These are phyloP conservation scores for Hirtodrosophila confusa DNA, from an alignment of 2,888 invertebrate genomes.

Conservation along the genomic window DNA sequence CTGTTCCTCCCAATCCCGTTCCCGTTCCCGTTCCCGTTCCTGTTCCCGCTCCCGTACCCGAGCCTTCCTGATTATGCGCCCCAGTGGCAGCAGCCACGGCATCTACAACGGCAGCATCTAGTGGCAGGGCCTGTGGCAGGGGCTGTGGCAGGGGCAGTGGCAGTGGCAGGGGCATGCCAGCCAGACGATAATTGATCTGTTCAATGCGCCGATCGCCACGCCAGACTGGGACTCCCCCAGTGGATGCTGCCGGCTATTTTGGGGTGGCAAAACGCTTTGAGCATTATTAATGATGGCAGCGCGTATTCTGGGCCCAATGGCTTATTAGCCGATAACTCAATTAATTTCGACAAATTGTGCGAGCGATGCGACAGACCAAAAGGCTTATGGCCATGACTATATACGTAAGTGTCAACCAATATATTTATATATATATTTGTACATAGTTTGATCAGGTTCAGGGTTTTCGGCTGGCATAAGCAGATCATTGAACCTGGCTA, in stretches of 20 bases:
- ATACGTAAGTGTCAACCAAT: too few relatives aligned
- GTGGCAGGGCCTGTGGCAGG: conserved; percentile 21
- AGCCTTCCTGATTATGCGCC: conserved; percentile 54
- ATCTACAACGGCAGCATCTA: conserved; percentile 7
- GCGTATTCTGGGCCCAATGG: conserved; percentile 49
- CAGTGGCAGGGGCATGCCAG: conserved; percentile 8
- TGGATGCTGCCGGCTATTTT: conserved; percentile 40
- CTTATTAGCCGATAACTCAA: conserved; percentile 76
- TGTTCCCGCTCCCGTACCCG: not conserved
- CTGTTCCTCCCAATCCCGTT: conserved; percentile 14
- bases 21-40: conserved; percentile 1
- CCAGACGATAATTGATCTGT: conserved; percentile 73
- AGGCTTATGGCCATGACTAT: conserved; percentile 32
- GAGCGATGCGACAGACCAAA: conserved; percentile 28
- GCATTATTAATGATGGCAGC: conserved; percentile 76
- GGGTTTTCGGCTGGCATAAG: not conserved
- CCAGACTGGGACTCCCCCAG: conserved; percentile 66
- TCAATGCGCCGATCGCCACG: conserved; percentile 66
- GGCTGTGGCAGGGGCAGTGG: not conserved
- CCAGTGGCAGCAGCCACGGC: conserved; percentile 30
- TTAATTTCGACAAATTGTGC: conserved; percentile 73
- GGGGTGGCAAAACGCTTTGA: conserved; percentile 64
- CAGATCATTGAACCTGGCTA: conserved; percentile 1
- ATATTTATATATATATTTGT: too few relatives aligned
- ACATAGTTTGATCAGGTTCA: conserved; percentile 8